Conservation (phyloP, 2,113 vertebrate species). For the Casuarius casuarius region DNA sequence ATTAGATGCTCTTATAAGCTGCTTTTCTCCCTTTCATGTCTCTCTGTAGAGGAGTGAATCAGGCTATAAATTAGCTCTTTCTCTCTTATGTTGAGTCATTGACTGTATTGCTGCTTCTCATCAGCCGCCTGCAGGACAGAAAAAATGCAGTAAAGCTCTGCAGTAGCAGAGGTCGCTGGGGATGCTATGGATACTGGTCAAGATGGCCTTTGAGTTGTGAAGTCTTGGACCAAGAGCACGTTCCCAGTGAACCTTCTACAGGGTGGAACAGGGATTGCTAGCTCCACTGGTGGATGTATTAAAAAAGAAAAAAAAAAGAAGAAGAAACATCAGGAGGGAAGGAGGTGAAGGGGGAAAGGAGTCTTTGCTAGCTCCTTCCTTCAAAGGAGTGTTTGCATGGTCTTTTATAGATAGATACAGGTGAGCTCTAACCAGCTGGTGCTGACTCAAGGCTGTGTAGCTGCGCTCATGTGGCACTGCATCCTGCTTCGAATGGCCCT, state of each 20-base stretch:
- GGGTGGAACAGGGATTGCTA: neutral
- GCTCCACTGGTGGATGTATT: neutral
- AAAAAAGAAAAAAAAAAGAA: neutral
- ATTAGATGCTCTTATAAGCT: neutral
- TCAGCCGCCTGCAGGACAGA: neutral
- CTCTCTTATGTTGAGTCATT: neutral
- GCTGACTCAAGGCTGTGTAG: neutral
- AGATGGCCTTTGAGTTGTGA: neutral
- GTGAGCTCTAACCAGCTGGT: neutral
- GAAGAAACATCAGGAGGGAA: neutral
- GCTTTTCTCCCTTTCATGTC: neutral
- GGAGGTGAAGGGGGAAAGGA: neutral
- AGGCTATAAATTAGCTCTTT: neutral
- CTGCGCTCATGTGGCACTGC: fast-evolving
- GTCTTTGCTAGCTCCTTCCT: neutral
- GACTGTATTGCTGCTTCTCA: neutral
- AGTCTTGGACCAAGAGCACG: neutral
- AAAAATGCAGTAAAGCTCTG: neutral
- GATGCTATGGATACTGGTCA: neutral
- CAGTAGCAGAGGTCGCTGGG: neutral
- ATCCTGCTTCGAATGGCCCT: neutral
- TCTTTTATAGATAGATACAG: neutral
- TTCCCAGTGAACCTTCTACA: neutral
- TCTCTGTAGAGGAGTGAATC: neutral
- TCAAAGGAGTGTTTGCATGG: neutral